phyloP scores from a whole-genome alignment of 2,797 vertebrate species.

The Cyprinella venusta region DNA sequence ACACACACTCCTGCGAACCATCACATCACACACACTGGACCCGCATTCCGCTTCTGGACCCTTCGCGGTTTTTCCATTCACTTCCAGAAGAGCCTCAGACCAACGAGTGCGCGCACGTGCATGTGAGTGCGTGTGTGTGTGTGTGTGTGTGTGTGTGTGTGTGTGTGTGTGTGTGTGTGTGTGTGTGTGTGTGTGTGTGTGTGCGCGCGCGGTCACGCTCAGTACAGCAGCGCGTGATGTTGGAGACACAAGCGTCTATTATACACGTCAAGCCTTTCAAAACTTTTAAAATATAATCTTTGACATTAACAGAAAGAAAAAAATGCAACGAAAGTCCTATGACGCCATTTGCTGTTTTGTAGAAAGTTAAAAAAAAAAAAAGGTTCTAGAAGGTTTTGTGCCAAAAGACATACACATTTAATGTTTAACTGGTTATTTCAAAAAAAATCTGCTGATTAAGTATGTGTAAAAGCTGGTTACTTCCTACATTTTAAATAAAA shows the following conservation, averaged over 20 bases:
- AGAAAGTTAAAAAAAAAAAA: too few species aligned
- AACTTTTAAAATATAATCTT: not conserved
- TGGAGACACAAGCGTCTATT: not conserved
- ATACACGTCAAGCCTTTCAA: not conserved
- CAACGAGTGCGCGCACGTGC: not conserved
- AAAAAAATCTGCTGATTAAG: too few species aligned
- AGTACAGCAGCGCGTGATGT: conserved; percentile 32
- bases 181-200: not conserved
- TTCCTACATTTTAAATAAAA: not conserved
- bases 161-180: not conserved
- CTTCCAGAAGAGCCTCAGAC: conserved; percentile 51
- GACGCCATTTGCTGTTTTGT: too few species aligned
- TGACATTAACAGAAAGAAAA: not conserved
- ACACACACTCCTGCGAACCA: conserved; percentile 93
- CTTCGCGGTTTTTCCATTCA: conserved; percentile 52
- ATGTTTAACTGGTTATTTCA: too few species aligned
- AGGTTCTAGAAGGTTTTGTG: too few species aligned
- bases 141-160: not conserved
- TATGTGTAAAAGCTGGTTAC: not conserved
- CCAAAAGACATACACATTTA: too few species aligned
- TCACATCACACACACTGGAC: conserved; percentile 94
- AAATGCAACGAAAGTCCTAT: not conserved
- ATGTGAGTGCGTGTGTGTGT: too few species aligned
- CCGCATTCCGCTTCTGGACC: conserved; percentile 87
- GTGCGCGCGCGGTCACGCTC: not conserved